A percentile compares a stretch with the other conserved stretches of the same genome.
Evolutionary conservation across 2,888 invertebrate genomes (phyloP).

Genomic region (Sinotaia quadrata): DNA sequence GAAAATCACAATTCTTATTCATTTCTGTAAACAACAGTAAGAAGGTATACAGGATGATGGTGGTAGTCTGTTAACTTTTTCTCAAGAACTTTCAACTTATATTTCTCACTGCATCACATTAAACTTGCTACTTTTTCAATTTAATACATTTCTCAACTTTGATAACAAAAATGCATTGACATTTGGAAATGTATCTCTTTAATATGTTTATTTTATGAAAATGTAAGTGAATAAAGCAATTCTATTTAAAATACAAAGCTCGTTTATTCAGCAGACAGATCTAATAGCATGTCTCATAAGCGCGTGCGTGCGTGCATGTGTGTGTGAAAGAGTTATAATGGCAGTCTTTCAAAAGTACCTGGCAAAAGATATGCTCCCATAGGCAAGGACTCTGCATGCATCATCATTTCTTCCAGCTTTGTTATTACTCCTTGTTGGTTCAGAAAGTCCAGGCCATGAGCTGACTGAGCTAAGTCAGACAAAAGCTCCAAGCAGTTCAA

Average conservation of each 20-base stretch:
- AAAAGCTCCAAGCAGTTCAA: slow-evolving; percentile 86
- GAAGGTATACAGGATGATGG: too few species aligned
- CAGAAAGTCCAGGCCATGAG: slow-evolving; percentile 83
- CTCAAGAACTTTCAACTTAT: too few species aligned
- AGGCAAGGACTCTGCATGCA: slow-evolving; percentile 76
- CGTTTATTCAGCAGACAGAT: not conserved
- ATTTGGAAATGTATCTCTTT: too few species aligned
- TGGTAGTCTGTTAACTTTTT: too few species aligned
- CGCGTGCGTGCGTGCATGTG: not conserved
- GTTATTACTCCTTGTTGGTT: slow-evolving; percentile 80
- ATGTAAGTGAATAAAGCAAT: too few species aligned
- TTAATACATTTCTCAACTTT: too few species aligned
- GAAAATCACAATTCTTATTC: too few species aligned
- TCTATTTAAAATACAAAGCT: not conserved
- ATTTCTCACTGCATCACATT: too few species aligned
- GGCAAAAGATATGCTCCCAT: slow-evolving; percentile 80
- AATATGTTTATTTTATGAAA: too few species aligned
- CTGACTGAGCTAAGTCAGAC: slow-evolving; percentile 80
- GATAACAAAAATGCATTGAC: too few species aligned
- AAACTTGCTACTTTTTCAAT: too few species aligned
- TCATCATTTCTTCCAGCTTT: slow-evolving; percentile 78
- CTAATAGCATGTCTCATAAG: not conserved
- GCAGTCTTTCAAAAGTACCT: slow-evolving; percentile 48
- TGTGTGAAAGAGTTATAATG: not conserved
- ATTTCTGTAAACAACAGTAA: too few species aligned